Percentiles rank a stretch among this genome's conserved stretches.
Evolutionary conservation across 1,140 invertebrate genomes (phyloP).

Genomic region (Hypothenemus hampei): DNA sequence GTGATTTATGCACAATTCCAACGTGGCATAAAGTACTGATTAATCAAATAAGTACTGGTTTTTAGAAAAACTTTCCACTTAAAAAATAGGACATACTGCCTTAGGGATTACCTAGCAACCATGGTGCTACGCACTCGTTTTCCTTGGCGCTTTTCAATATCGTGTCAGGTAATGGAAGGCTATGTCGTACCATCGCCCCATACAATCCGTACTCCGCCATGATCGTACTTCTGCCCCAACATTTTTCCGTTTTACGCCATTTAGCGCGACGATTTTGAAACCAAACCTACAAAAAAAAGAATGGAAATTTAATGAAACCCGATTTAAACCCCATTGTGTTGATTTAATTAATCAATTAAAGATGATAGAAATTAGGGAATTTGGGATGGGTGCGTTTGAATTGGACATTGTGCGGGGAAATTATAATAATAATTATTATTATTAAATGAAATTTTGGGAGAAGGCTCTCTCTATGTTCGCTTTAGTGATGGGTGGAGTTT

Average conservation of each 20-base stretch:
- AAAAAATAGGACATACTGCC: slow-evolving; percentile 36
- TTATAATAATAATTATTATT: too few species aligned
- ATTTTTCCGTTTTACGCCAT: slow-evolving; percentile 99
- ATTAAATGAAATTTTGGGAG: too few species aligned
- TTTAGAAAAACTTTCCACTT: too few species aligned
- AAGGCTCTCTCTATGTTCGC: not conserved
- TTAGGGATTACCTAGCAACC: slow-evolving; percentile 84
- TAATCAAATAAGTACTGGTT: too few species aligned
- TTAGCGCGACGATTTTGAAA: slow-evolving; percentile 97
- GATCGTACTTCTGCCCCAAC: slow-evolving; percentile 97
- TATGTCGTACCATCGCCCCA: slow-evolving; percentile 98
- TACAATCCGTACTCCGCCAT: slow-evolving; percentile 99
- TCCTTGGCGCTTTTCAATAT: slow-evolving; percentile 95
- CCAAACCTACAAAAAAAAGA: slow-evolving; percentile 86
- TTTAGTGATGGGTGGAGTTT: slow-evolving; percentile 2
- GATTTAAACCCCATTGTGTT: too few species aligned
- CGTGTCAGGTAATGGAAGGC: slow-evolving; percentile 93
- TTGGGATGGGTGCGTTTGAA: too few species aligned
- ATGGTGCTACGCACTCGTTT: slow-evolving; percentile 91
- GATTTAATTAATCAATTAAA: too few species aligned
- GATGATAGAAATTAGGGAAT: too few species aligned
- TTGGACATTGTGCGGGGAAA: not conserved
- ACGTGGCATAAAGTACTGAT: not conserved
- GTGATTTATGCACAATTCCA: too few species aligned
- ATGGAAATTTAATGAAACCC: too few species aligned